These are phyloP conservation scores for Stratiomys singularior DNA, from an alignment of 2,888 invertebrate species.

Conservation along the genomic window DNA sequence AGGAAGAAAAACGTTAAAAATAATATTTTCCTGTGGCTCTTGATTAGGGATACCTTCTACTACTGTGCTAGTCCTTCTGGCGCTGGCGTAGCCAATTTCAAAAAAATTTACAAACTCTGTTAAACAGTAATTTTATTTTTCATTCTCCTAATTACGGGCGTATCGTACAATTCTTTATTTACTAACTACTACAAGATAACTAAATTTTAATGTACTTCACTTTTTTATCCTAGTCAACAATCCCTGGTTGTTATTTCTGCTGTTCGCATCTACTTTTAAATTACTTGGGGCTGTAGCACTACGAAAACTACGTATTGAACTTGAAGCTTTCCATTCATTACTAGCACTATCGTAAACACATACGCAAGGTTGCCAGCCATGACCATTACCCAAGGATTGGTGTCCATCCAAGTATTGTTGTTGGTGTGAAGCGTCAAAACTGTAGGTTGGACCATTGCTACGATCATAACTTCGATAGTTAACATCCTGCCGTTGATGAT, in stretches of 20 bases:
- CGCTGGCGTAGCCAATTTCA: too few species aligned
- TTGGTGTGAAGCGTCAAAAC: neutral
- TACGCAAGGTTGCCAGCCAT: conserved; percentile 32
- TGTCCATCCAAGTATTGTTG: conserved; percentile 2
- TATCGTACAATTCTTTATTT: too few species aligned
- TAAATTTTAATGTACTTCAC: neutral
- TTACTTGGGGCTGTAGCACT: neutral
- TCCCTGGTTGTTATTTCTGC: neutral
- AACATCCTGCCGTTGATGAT: neutral
- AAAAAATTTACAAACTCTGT: neutral
- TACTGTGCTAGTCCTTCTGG: too few species aligned
- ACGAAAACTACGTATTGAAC: conserved; percentile 24
- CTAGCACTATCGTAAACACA: conserved; percentile 27
- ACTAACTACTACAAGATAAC: too few species aligned
- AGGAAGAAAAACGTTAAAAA: too few species aligned
- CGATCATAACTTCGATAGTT: neutral
- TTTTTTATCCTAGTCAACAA: conserved; percentile 2
- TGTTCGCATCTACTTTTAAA: neutral
- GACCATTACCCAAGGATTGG: neutral
- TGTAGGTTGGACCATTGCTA: neutral
- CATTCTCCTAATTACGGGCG: too few species aligned
- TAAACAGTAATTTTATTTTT: too few species aligned
- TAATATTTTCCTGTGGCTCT: too few species aligned
- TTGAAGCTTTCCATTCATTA: neutral
- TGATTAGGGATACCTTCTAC: too few species aligned